phyloP scores from a whole-genome alignment of 2,797 vertebrate species.

The Clarias platycephalus region DNA sequence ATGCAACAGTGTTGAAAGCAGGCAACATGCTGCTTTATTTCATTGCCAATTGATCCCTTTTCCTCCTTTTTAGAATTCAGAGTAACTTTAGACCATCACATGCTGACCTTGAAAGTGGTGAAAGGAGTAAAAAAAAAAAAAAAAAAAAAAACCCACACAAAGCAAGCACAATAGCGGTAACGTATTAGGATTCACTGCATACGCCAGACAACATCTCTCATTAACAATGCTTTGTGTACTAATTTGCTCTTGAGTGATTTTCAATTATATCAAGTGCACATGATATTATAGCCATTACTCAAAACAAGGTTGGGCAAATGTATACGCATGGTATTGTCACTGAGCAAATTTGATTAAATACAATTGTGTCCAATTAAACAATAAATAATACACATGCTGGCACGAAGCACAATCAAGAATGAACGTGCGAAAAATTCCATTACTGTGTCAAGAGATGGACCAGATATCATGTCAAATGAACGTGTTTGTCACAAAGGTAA shows the following conservation, averaged over 20 bases:
- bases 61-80: conserved; percentile 15
- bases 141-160: not conserved
- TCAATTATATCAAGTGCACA: conserved; percentile 52
- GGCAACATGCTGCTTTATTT: conserved; percentile 29
- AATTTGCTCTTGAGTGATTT: conserved; percentile 56
- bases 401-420: not conserved
- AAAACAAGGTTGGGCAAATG: conserved; percentile 49
- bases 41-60: conserved; percentile 27
- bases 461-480: conserved; percentile 5
- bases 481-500: not conserved
- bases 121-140: not conserved
- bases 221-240: conserved; percentile 49
- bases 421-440: not conserved
- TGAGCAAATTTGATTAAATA: conserved; percentile 50
- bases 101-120: conserved; percentile 16
- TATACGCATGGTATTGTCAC: conserved; percentile 35
- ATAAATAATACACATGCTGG: conserved; percentile 41
- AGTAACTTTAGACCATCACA: conserved; percentile 1
- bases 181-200: conserved; percentile 44
- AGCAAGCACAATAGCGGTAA: conserved; percentile 9
- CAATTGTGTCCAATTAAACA: conserved; percentile 48
- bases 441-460: not conserved
- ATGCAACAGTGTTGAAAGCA: conserved; percentile 1
- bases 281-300: conserved; percentile 49
- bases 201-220: conserved; percentile 41